Percentiles rank a stretch among this genome's conserved stretches.
These are phyloP conservation scores for Aspiorhynchus laticeps DNA, from an alignment of 2,113 vertebrate genomes.

Conservation along the genomic window DNA sequence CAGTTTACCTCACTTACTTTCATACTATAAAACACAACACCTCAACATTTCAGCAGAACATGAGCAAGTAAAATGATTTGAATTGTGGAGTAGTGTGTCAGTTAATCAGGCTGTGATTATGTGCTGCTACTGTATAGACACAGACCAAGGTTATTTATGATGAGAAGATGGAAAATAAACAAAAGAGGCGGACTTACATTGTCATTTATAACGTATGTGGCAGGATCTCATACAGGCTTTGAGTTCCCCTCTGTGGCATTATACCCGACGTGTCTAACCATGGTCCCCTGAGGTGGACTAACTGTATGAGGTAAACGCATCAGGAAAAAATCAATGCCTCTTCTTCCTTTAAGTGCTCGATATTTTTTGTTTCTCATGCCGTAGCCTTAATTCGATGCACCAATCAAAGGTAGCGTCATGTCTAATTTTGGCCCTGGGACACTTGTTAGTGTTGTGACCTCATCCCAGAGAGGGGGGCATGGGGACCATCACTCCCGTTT, in stretches of 20 bases:
- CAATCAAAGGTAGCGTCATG: constrained; percentile 95
- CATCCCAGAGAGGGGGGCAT: constrained; percentile 80
- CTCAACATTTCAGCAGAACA: not conserved
- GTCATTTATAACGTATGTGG: constrained; percentile 33
- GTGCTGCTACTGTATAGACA: constrained; percentile 6
- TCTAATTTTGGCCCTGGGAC: constrained; percentile 83
- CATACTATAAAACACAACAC: not conserved
- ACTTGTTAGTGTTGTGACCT: constrained; percentile 91
- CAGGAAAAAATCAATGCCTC: constrained; percentile 90
- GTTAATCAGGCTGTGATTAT: constrained; percentile 29
- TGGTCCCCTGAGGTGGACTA: constrained; percentile 64
- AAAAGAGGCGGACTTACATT: constrained; percentile 28
- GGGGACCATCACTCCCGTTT: constrained; percentile 71
- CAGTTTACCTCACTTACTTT: not conserved
- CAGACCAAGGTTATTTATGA: constrained; percentile 11
- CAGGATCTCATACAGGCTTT: not conserved
- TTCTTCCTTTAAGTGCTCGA: constrained; percentile 94
- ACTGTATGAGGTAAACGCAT: constrained; percentile 82
- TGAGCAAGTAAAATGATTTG: not conserved
- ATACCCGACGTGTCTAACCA: constrained; percentile 56
- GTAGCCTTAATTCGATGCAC: constrained; percentile 92
- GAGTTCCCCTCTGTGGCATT: not conserved
- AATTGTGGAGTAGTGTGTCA: constrained; percentile 22
- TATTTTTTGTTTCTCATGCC: constrained; percentile 89
- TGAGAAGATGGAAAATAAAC: constrained; percentile 24